Evolutionary conservation across 2,888 invertebrate species (phyloP), one percentile per base, ranked within the genome.

Genomic region (Hoplodrina blanda): DNA sequence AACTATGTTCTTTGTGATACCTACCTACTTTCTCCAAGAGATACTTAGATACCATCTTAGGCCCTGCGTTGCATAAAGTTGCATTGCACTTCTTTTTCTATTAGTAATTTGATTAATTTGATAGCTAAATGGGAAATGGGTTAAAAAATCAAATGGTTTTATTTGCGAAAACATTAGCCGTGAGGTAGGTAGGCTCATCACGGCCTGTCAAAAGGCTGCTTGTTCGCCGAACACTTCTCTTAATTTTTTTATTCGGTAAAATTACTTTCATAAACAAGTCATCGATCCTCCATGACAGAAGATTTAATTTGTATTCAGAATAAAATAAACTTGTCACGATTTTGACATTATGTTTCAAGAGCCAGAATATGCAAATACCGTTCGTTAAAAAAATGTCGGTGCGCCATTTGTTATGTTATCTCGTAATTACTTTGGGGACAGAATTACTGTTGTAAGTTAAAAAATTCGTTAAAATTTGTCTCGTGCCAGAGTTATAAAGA

Each of bases 391-490:
- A 69, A 73, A 76, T 67, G 53, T 41, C 46, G n/a, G 52, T 15
- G 20, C n/a, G 44, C 44, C 68, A 72, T 82, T 82, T 78, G 62
- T 82, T 75, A 56, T 41, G 55, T 63, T 60, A 59, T 62, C 64
- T 60, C 59, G 41, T 78, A 73, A 83, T 83, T 76, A 80, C 69
- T 69, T 69, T 55, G 52, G 62, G 56, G 73, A 69, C 77, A 62
- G 55, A 74, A 73, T 49, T 52, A 65, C 70, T 59, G 70, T 54
- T 55, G 66, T 70, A 55, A 67, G 55, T 74, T 62, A 68, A 75
- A 78, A 83, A 78, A 70, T 62, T 61, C 62, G 60, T 67, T 63
- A 73, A 76, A 76, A 82, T 76, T 76, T 76, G 81, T 83, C 74
- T 75, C 68, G 62, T 54, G 76, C 69, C 73, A 69, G 72, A 68